Evolutionary conservation across 2,113 vertebrate species (phyloP).

Genomic region (Chitala chitala): DNA sequence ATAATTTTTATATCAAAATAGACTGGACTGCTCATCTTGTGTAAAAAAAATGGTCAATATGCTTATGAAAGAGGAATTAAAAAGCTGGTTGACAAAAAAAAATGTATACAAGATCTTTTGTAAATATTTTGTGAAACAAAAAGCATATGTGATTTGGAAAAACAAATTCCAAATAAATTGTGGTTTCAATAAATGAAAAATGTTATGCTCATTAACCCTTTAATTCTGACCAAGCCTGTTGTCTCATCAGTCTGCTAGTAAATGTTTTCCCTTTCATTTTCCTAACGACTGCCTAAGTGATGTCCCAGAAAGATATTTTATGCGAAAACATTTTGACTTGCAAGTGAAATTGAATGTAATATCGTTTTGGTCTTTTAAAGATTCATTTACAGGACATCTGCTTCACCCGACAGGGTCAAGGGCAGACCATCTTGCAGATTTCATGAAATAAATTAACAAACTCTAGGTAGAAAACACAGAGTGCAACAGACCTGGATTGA

Average conservation of each 20-base stretch:
- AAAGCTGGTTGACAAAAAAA: slow-evolving; percentile 47
- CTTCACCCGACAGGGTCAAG: neutral
- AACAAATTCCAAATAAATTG: slow-evolving; percentile 65
- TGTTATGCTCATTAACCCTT: slow-evolving; percentile 32
- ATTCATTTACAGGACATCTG: neutral
- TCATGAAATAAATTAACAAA: neutral
- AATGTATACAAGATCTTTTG: slow-evolving; percentile 58
- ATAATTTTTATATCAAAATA: slow-evolving; percentile 59
- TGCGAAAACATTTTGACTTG: no score
- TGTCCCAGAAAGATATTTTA: neutral
- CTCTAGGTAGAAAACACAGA: neutral
- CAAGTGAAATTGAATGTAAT: no score
- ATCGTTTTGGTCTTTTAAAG: no score
- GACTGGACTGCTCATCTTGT: slow-evolving; percentile 44
- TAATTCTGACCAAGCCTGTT: neutral
- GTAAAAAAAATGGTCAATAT: slow-evolving; percentile 46
- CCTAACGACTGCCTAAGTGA: neutral
- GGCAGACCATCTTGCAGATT: neutral
- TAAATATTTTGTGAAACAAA: slow-evolving; percentile 77
- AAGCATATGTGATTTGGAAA: slow-evolving; percentile 58
- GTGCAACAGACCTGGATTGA: no score
- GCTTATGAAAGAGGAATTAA: slow-evolving; percentile 48
- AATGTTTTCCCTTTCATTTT: neutral
- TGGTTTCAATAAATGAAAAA: slow-evolving; percentile 44
- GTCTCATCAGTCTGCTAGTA: neutral